Evolutionary conservation across 1,140 invertebrate species (phyloP).

Genomic region (Hylaeus anthracinus): DNA sequence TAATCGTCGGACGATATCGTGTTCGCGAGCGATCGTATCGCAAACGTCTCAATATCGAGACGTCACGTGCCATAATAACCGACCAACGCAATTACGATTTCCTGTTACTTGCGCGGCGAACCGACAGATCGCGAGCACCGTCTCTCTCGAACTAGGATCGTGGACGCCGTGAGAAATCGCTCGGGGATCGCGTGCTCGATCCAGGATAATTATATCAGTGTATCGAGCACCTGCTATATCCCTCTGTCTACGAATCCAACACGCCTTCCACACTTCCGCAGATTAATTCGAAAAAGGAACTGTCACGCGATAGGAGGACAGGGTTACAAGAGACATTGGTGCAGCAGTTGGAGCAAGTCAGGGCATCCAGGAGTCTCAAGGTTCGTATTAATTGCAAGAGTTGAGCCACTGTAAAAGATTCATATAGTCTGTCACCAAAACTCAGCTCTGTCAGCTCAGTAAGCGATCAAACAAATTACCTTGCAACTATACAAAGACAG

Average conservation of each 20-base stretch:
- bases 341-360: no score
- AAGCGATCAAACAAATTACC: no score
- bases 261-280: background rate
- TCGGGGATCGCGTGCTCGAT: conserved; percentile 19
- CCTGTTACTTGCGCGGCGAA: conserved; percentile 46
- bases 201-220: conserved; percentile 36
- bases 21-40: conserved; percentile 8
- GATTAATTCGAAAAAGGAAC: background rate
- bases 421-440: no score
- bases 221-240: conserved; percentile 21
- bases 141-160: background rate
- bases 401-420: no score
- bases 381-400: no score
- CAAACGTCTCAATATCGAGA: conserved; percentile 34
- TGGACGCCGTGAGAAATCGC: conserved; percentile 7
- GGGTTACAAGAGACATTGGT: no score
- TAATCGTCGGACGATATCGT: conserved; percentile 29
- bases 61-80: conserved; percentile 44
- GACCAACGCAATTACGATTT: conserved; percentile 52
- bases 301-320: conserved; percentile 23
- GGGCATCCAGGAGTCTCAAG: no score
- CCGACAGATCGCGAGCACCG: conserved; percentile 5
- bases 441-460: no score
- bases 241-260: no score
- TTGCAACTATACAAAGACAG: no score